These are phyloP conservation scores for Pocillopora grandis DNA, from an alignment of 92 coral and sea anemone genomes.

Conservation along the genomic window DNA sequence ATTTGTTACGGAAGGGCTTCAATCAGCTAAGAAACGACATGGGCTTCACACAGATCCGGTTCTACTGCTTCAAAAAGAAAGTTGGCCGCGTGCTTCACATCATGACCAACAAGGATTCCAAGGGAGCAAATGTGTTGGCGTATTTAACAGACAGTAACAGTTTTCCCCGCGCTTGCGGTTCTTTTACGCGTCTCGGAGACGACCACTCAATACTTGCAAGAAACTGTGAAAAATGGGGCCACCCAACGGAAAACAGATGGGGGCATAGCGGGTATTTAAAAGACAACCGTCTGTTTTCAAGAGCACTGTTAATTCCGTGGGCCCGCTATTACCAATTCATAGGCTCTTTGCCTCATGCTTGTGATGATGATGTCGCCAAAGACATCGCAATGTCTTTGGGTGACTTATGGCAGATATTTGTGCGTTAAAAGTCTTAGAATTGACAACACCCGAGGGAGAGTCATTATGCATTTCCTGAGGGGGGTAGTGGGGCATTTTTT, in stretches of 20 bases:
- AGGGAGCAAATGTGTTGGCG: slow-evolving; percentile 41
- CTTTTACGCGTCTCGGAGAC: slow-evolving; percentile 49
- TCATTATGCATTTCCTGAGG: too few species aligned
- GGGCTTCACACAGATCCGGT: slow-evolving; percentile 59
- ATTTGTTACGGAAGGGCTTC: slow-evolving; percentile 1
- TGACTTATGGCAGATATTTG: slow-evolving; percentile 44
- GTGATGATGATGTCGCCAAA: slow-evolving; percentile 1
- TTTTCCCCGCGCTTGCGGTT: slow-evolving; percentile 22
- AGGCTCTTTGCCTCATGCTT: background rate
- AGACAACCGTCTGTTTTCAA: background rate
- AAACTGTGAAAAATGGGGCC: slow-evolving; percentile 48
- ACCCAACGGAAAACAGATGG: slow-evolving; percentile 7
- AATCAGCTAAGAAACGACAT: slow-evolving; percentile 30
- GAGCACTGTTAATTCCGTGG: background rate
- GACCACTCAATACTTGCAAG: slow-evolving; percentile 39
- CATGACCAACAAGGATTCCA: slow-evolving; percentile 29
- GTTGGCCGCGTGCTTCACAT: slow-evolving; percentile 55
- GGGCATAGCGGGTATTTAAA: background rate
- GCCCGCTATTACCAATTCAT: background rate
- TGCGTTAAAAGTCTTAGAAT: slow-evolving; percentile 21
- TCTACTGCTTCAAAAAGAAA: slow-evolving; percentile 43
- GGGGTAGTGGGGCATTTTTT: too few species aligned
- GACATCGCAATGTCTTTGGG: background rate
- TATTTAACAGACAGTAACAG: slow-evolving; percentile 13
- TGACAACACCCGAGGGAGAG: too few species aligned